A percentile compares a stretch with the other conserved stretches of the same genome.
These are phyloP conservation scores for Lepus europaeus DNA, from an alignment of 2,113 vertebrate genomes.

Conservation along the genomic window DNA sequence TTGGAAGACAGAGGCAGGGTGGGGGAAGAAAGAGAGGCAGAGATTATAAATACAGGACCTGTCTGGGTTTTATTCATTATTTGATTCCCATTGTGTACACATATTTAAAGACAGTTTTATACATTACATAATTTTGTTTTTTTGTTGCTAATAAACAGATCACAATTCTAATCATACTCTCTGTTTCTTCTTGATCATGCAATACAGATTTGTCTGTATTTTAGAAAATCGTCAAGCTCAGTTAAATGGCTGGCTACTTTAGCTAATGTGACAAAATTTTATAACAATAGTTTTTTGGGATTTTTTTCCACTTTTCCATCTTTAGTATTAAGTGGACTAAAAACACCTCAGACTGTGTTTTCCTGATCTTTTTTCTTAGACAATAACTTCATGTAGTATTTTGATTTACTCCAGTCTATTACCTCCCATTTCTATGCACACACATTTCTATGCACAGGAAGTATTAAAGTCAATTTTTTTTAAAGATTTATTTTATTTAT, in stretches of 20 bases:
- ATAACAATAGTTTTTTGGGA: neutral
- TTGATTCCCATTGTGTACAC: neutral
- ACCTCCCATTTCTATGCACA: neutral
- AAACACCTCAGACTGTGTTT: neutral
- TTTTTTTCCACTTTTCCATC: neutral
- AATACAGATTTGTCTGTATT: slow-evolving; percentile 10
- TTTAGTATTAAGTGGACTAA: neutral
- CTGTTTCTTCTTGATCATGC: slow-evolving; percentile 37
- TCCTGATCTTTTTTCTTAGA: slow-evolving; percentile 15
- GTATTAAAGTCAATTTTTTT: neutral
- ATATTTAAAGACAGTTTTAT: neutral
- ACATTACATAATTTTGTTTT: neutral
- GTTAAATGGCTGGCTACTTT: slow-evolving; percentile 2
- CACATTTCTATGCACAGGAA: neutral
- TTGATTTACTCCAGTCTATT: neutral
- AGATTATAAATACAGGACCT: neutral
- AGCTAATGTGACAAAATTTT: neutral
- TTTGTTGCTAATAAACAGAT: neutral
- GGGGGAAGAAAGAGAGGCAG: too few species aligned
- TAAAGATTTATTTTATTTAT: too few species aligned
- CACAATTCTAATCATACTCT: neutral
- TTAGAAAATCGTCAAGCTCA: slow-evolving; percentile 21
- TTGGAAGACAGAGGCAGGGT: too few species aligned
- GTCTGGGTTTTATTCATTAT: slow-evolving; percentile 7
- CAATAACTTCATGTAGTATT: neutral